Base-by-base conservation (phyloP, 2,888 invertebrate genomes). In the Hedya salicella region DNA sequence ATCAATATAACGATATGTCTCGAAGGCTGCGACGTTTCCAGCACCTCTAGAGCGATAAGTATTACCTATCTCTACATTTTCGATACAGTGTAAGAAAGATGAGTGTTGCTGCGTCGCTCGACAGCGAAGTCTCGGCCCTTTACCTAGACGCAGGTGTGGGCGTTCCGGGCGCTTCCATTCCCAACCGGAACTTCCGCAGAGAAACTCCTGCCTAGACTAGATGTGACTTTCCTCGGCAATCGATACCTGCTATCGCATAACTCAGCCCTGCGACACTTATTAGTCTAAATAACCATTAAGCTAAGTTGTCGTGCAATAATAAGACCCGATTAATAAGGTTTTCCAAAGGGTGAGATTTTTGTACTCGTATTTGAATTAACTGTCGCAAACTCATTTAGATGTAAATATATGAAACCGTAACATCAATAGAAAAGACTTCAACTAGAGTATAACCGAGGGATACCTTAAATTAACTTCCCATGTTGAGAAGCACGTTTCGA, bases 181-280 rank as follows among this genome's bases (percentile, higher is more conserved):
- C 60, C 69, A 83, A 76, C 83, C 88, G 84, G 87, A 86, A 85
- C 83, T 80, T 74, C 77, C 76, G 79, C 53, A 76, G 81, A 80
- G 87, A 88, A 87, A 89, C 49, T 74, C 69, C 69, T 65, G 68
- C 70, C 73, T 39, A 66, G 49, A 16, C 53, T 46, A n/a, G 17
- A 63, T 56, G 65, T 61, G 62, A 68, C 72, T 73, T 75, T 76
- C 75, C 73, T 70, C 74, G 73, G 74, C 75, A 78, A 73, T 72
- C 70, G 74, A 78, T 77, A 85, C 79, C 65, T 53, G 78, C 77
- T 84, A 86, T 87, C 86, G 71, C 68, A 74, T 88, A 75, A 78
- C 61, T 63, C 52, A 70, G 71, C 67, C 69, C 68, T 69, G 52
- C 66, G 50, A 57, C 67, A 61, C 71, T 62, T 72, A 70, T 59